phyloP scores from a whole-genome alignment of 2,888 invertebrate genomes.

The Eupithecia pulchellata region DNA sequence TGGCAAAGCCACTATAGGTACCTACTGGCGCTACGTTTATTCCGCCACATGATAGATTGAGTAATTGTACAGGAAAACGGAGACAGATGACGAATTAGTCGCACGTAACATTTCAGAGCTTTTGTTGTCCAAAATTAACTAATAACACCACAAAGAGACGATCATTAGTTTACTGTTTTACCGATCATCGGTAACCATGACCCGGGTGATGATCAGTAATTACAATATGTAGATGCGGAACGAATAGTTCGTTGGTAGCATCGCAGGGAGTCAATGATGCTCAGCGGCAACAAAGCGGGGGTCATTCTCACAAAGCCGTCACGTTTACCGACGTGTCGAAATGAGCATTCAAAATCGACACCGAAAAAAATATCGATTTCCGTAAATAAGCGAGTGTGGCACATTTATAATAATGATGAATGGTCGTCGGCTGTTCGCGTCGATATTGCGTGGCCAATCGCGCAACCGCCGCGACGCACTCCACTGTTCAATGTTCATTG shows the following conservation, averaged over 20 bases:
- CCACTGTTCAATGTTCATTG: slow-evolving; percentile 66
- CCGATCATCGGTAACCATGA: slow-evolving; percentile 72
- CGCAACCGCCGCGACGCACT: slow-evolving; percentile 69
- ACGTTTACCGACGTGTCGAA: slow-evolving; percentile 82
- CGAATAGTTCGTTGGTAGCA: slow-evolving; percentile 67
- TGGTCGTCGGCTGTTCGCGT: slow-evolving; percentile 76
- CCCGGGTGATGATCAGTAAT: slow-evolving; percentile 76
- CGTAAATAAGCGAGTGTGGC: slow-evolving; percentile 85
- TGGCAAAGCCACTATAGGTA: background rate
- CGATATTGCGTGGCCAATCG: slow-evolving; percentile 82
- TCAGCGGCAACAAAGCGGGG: slow-evolving; percentile 76
- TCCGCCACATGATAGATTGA: slow-evolving; percentile 51
- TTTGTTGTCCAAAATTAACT: slow-evolving; percentile 67
- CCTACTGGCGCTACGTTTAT: slow-evolving; percentile 18
- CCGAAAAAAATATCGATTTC: slow-evolving; percentile 86
- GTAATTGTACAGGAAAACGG: slow-evolving; percentile 53
- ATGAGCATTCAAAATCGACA: slow-evolving; percentile 78
- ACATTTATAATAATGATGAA: slow-evolving; percentile 86
- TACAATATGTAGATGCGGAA: slow-evolving; percentile 78
- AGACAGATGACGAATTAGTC: slow-evolving; percentile 62
- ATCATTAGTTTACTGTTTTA: slow-evolving; percentile 76
- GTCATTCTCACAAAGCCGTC: slow-evolving; percentile 80
- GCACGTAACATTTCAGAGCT: slow-evolving; percentile 56
- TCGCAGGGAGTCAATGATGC: slow-evolving; percentile 61
- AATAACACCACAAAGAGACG: slow-evolving; percentile 59